A percentile compares a stretch with the other conserved stretches of the same genome.
Evolutionary conservation across 2,113 vertebrate genomes (phyloP).

Genomic region (Hippocampus zosterae): DNA sequence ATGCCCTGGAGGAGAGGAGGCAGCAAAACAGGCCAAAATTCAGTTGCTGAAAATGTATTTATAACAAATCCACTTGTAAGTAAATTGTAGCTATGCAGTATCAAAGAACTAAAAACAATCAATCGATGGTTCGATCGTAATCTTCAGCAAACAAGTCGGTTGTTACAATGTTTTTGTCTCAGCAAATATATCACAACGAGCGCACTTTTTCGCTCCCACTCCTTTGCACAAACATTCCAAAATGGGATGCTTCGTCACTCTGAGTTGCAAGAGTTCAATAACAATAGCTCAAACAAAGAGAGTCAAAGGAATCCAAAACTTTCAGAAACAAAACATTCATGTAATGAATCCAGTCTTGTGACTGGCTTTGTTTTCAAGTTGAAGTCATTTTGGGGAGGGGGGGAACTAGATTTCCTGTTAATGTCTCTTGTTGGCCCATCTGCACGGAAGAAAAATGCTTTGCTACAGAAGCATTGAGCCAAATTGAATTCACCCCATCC

Average conservation of each 20-base stretch:
- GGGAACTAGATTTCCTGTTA: background rate
- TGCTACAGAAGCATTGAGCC: constrained; percentile 14
- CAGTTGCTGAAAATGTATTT: background rate
- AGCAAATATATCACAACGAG: no score
- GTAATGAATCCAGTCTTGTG: constrained; percentile 7
- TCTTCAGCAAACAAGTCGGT: background rate
- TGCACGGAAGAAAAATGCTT: constrained; percentile 8
- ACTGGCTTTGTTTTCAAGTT: background rate
- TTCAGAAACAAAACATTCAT: background rate
- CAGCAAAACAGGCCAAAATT: constrained; percentile 3
- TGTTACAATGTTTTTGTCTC: no score
- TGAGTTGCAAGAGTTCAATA: background rate
- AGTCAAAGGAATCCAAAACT: background rate
- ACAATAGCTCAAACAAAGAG: background rate
- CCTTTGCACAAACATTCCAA: background rate
- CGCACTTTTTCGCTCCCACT: background rate
- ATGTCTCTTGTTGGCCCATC: constrained; percentile 10
- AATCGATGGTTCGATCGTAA: background rate
- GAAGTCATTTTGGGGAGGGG: background rate
- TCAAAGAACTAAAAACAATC: background rate
- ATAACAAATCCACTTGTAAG: background rate
- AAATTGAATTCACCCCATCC: constrained; percentile 11
- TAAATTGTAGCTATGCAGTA: background rate
- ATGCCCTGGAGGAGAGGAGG: background rate
- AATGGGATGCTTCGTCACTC: background rate